Evolutionary conservation across 2,888 invertebrate genomes (phyloP).

Genomic region (Brenthis daphne): DNA sequence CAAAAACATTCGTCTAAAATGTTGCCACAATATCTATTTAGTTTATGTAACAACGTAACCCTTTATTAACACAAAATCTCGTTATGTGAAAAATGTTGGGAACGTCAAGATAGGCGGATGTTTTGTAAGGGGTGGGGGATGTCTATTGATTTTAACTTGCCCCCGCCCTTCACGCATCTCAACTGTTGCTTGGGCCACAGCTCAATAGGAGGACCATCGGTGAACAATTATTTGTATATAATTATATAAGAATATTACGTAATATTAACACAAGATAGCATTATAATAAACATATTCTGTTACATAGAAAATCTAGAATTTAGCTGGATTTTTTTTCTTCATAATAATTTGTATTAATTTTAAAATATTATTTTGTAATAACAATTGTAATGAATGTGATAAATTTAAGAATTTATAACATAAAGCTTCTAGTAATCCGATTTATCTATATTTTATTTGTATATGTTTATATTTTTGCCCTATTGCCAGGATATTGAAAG

Average conservation of each 20-base stretch:
- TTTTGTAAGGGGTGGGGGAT: conserved; percentile 58
- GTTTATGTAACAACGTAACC: conserved; percentile 24
- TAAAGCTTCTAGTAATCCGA: no score
- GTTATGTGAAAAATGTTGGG: conserved; percentile 53
- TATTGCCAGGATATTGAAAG: conserved; percentile 12
- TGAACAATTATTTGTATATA: conserved; percentile 18
- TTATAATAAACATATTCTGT: background rate
- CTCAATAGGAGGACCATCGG: conserved; percentile 28
- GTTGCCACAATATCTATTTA: no score
- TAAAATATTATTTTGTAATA: no score
- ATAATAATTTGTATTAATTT: no score
- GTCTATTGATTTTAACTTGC: conserved; percentile 62
- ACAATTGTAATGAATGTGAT: no score
- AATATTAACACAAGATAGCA: background rate
- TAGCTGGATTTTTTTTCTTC: no score
- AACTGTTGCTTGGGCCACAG: conserved; percentile 74
- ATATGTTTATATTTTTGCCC: background rate
- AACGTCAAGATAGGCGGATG: conserved; percentile 53
- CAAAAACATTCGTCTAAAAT: no score
- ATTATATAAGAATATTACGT: background rate
- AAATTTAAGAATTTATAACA: no score
- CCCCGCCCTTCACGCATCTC: conserved; percentile 67
- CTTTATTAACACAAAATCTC: conserved; percentile 40
- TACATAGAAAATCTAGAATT: no score
- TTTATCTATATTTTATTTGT: background rate